Conservation (phyloP, 1,140 invertebrate species). For the Drosophila erecta region DNA sequence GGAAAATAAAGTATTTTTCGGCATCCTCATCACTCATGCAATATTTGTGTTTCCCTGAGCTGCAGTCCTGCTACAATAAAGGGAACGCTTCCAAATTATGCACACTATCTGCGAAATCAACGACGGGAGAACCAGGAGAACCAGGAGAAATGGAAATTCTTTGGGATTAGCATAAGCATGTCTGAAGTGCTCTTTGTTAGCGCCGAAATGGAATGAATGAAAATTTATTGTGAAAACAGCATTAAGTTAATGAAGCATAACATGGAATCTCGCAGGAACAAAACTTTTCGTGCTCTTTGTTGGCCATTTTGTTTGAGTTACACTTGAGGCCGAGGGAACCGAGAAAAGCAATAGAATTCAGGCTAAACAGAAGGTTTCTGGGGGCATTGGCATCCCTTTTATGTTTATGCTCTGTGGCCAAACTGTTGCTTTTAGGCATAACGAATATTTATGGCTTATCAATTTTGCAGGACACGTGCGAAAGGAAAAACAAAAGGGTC, state of each 20-base stretch:
- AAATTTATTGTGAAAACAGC: conserved; percentile 59
- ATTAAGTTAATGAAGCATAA: conserved; percentile 77
- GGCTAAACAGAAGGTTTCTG: not conserved
- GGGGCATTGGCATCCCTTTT: conserved; percentile 42
- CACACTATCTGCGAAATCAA: not conserved
- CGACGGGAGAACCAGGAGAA: too few relatives aligned
- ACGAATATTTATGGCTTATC: conserved; percentile 75
- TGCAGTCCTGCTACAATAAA: not conserved
- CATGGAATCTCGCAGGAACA: conserved; percentile 42
- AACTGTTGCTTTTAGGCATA: conserved; percentile 66
- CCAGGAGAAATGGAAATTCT: conserved; percentile 8
- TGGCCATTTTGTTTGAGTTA: conserved; percentile 54
- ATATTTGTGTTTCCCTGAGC: too few relatives aligned
- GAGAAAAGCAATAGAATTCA: not conserved
- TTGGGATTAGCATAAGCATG: conserved; percentile 65
- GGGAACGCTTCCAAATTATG: not conserved
- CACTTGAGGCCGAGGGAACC: conserved; percentile 28
- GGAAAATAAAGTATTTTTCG: not conserved
- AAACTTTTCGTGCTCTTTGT: conserved; percentile 56
- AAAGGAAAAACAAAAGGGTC: conserved; percentile 28
- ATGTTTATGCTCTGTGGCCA: conserved; percentile 43
- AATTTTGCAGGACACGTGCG: conserved; percentile 60
- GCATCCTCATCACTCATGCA: too few relatives aligned
- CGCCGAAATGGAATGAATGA: conserved; percentile 16
- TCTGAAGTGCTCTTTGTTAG: conserved; percentile 20